Evolutionary conservation across 2,113 vertebrate species (phyloP).

Genomic region (Gasterosteus nipponicus): DNA sequence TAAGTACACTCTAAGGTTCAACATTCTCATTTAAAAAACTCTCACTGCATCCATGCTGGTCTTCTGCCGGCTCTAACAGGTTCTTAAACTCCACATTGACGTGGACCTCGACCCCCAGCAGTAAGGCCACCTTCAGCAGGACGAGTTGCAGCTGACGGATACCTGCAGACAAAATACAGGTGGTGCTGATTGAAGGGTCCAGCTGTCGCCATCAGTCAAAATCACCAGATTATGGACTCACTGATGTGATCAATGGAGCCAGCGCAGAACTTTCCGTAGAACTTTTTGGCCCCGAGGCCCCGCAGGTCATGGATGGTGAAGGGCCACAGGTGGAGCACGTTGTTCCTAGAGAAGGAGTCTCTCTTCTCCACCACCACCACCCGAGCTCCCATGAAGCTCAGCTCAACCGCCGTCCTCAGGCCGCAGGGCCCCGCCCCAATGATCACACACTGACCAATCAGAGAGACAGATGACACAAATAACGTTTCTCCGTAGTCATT

Average conservation of each 20-base stretch:
- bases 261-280: slow-evolving; percentile 95
- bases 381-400: slow-evolving; percentile 92
- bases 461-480: not conserved
- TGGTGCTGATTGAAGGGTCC: not conserved
- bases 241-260: slow-evolving; percentile 98
- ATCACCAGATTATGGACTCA: slow-evolving; percentile 55
- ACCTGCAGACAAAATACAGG: slow-evolving; percentile 77
- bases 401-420: slow-evolving; percentile 92
- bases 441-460: slow-evolving; percentile 89
- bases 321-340: slow-evolving; percentile 96
- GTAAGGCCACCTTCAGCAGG: slow-evolving; percentile 92
- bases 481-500: too few species aligned
- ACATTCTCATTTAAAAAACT: slow-evolving; percentile 7
- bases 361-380: slow-evolving; percentile 96
- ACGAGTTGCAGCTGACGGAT: slow-evolving; percentile 97
- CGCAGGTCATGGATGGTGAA: slow-evolving; percentile 96
- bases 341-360: slow-evolving; percentile 95
- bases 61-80: slow-evolving; percentile 87
- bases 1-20: too few species aligned
- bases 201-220: not conserved
- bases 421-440: slow-evolving; percentile 97
- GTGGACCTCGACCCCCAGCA: slow-evolving; percentile 94
- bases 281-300: slow-evolving; percentile 95
- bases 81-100: slow-evolving; percentile 94
- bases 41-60: slow-evolving; percentile 88